Evolutionary conservation across 2,797 vertebrate genomes (phyloP), one percentile per base, ranked within the genome.

Genomic region (Phataginus tricuspis): DNA sequence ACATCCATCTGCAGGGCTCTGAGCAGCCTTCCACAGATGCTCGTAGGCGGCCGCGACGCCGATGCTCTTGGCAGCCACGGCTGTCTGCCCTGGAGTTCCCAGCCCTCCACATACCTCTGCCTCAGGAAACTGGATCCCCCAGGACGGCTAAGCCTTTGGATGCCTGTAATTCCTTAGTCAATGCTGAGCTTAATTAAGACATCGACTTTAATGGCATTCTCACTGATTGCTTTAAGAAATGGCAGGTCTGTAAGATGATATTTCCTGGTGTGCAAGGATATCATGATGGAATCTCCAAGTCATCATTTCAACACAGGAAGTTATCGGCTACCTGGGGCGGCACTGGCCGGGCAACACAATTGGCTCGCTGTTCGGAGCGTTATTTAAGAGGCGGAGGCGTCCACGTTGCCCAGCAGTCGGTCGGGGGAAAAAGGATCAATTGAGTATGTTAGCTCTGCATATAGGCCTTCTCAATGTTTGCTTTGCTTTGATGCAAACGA

Each of bases 171-270:
- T 95, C 86, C 96, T 96, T 74, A 86, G 90, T 91, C 96, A 66
- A 95, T 72, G 93, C 90, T 69, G 19, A 31, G 85, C 78, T 90
- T 96, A 95, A 95, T 96, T 93, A 95, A 94, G 93, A 92, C 90
- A 59, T 59, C 7, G 61, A 77, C 95, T 94, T 95, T 51, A 92
- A 97, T 91, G 93, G 95, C 71, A 45, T 77, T 97, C 97, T 98
- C 95, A 18, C 21, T 86, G 79, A 80, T 97, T 86, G 71, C 97
- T 92, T 90, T 57, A 94, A 98, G 96, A 89, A 85, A 89, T 49
- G 94, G 97, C 80, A 96, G 96, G 95, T 61, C 84, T 93, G 98
- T 97, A 98, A 98, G 97, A 63, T 64, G 98, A 95, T 98, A 98
- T 91, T 98, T 98, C 97, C 97, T 98, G 90, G 97, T 95, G 95